A percentile compares a stretch with the other conserved stretches of the same genome.
These are phyloP conservation scores for Coelopa pilipes DNA, from an alignment of 2,888 invertebrate genomes.

Conservation along the genomic window DNA sequence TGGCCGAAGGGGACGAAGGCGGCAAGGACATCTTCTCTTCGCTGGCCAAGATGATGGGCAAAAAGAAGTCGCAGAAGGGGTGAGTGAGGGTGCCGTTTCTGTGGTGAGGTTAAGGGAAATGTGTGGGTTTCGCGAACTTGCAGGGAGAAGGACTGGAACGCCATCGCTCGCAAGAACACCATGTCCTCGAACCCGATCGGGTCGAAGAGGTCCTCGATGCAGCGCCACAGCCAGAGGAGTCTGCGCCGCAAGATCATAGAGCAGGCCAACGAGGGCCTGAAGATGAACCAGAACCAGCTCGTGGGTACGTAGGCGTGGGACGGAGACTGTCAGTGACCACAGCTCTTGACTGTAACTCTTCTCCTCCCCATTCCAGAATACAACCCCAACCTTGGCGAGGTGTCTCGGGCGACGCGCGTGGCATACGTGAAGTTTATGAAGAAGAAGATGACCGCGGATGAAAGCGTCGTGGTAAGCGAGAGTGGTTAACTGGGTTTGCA, in stretches of 20 bases:
- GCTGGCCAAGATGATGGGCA: constrained; percentile 83
- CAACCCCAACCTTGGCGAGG: constrained; percentile 81
- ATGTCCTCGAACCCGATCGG: constrained; percentile 81
- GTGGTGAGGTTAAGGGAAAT: neutral
- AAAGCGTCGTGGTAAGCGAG: constrained; percentile 55
- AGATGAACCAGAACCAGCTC: constrained; percentile 79
- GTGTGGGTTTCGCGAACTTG: neutral
- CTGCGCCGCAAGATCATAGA: constrained; percentile 77
- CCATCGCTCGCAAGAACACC: constrained; percentile 79
- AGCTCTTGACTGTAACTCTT: neutral
- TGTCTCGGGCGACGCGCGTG: constrained; percentile 81
- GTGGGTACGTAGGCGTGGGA: constrained; percentile 69
- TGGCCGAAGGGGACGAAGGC: constrained; percentile 72
- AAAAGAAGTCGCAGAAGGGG: constrained; percentile 66
- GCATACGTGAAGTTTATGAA: constrained; percentile 91
- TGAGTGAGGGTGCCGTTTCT: constrained; percentile 41
- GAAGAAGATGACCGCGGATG: constrained; percentile 72
- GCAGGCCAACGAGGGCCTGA: constrained; percentile 72
- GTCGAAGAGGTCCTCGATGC: constrained; percentile 75
- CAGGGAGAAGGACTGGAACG: constrained; percentile 80
- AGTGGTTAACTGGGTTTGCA: no score
- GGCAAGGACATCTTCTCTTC: constrained; percentile 85
- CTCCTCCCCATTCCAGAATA: constrained; percentile 70
- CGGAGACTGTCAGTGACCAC: neutral
- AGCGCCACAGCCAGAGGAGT: constrained; percentile 76